A percentile compares a stretch with the other conserved stretches of the same genome.
Conservation (phyloP, 2,113 vertebrate species). For the Phycodurus eques region DNA sequence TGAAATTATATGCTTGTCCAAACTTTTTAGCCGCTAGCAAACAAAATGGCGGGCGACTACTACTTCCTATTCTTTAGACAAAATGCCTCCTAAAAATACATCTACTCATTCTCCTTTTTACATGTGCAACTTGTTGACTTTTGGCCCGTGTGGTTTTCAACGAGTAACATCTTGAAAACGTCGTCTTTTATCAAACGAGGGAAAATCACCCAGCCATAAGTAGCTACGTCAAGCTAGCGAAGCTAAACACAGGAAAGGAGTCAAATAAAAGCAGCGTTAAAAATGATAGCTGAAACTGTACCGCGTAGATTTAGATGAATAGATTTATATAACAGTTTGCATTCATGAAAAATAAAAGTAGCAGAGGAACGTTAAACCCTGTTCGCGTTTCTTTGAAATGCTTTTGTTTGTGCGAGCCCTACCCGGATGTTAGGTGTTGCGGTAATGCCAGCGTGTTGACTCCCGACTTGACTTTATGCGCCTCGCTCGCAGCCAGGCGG, state of each 20-base stretch:
- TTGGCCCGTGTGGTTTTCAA: conserved; percentile 14
- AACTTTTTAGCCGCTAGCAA: not conserved
- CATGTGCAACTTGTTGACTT: conserved; percentile 41
- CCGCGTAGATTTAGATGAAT: not conserved
- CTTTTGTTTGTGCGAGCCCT: conserved; percentile 7
- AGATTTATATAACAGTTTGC: not conserved
- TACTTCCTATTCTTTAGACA: not conserved
- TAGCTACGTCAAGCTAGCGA: conserved; percentile 2
- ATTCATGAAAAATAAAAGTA: not conserved
- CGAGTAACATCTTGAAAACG: conserved; percentile 25
- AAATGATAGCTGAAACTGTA: not conserved
- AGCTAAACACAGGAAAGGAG: not conserved
- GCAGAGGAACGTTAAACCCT: not conserved
- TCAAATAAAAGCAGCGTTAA: not conserved
- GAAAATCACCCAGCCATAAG: conserved; percentile 14
- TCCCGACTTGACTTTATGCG: conserved; percentile 28
- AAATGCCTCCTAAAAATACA: not conserved
- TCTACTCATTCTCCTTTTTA: not conserved
- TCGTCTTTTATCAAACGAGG: conserved; percentile 16
- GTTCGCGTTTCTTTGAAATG: not conserved
- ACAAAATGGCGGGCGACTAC: not conserved
- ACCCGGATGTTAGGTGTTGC: fast-evolving
- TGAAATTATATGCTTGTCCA: conserved; percentile 19
- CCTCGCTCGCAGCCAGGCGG: conserved; percentile 51
- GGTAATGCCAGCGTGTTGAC: not conserved